These are phyloP conservation scores for Choristoneura fumiferana DNA, from an alignment of 1,140 invertebrate genomes.

Conservation along the genomic window DNA sequence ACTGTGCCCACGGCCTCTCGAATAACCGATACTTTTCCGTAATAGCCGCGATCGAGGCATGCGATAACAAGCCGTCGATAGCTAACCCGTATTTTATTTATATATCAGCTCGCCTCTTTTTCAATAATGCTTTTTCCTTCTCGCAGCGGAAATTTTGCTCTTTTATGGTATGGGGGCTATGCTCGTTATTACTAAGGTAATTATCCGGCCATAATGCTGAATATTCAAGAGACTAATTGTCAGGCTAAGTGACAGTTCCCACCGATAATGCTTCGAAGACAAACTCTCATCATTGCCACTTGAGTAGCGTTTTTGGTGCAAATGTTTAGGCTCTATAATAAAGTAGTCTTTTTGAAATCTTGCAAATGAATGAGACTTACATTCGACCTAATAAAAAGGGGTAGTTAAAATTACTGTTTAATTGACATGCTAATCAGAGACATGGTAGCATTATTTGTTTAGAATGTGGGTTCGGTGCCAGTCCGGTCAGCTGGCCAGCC, in stretches of 20 bases:
- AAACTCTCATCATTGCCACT: slow-evolving; percentile 22
- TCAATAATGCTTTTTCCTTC: slow-evolving; percentile 75
- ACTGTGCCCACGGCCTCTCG: slow-evolving; percentile 67
- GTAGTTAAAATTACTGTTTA: neutral
- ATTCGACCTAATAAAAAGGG: neutral
- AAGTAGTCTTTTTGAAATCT: too few species aligned
- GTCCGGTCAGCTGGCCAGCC: too few species aligned
- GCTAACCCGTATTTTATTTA: slow-evolving; percentile 78
- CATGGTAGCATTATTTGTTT: too few species aligned
- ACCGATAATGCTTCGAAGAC: slow-evolving; percentile 19
- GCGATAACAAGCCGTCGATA: slow-evolving; percentile 78
- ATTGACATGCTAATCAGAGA: too few species aligned
- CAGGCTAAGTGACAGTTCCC: slow-evolving; percentile 38
- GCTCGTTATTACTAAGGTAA: slow-evolving; percentile 70
- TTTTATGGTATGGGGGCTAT: slow-evolving; percentile 67
- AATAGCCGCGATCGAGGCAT: slow-evolving; percentile 71
- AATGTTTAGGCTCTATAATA: too few species aligned
- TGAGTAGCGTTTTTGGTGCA: slow-evolving; percentile 2
- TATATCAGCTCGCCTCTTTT: slow-evolving; percentile 75
- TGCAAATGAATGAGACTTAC: neutral
- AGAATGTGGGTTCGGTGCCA: neutral
- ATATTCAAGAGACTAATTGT: slow-evolving; percentile 65
- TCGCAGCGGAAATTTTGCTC: slow-evolving; percentile 72
- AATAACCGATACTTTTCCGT: slow-evolving; percentile 74
- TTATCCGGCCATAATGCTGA: slow-evolving; percentile 64